Conservation (phyloP, 2,797 vertebrate genomes). For the Enteromius argenteus region DNA sequence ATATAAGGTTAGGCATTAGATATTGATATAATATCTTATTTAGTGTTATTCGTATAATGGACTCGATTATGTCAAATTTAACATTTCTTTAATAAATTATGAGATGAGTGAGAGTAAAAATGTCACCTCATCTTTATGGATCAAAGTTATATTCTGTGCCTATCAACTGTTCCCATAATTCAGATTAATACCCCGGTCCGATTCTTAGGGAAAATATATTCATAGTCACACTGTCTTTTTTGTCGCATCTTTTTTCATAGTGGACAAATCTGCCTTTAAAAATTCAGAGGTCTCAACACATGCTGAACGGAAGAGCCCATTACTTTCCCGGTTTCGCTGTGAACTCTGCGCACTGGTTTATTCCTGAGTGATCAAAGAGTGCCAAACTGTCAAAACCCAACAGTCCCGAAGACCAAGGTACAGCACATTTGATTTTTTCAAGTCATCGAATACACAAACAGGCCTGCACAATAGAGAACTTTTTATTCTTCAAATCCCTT, state of each 20-base stretch:
- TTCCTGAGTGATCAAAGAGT: conserved; percentile 40
- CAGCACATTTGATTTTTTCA: conserved; percentile 25
- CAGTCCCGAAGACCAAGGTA: not conserved
- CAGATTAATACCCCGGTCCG: conserved; percentile 62
- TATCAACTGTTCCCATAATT: conserved; percentile 59
- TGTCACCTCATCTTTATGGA: conserved; percentile 64
- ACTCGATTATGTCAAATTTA: conserved; percentile 61
- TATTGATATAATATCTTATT: conserved; percentile 59
- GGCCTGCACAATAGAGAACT: conserved; percentile 13
- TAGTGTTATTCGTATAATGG: conserved; percentile 59
- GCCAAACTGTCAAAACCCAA: conserved; percentile 34
- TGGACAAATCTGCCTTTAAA: conserved; percentile 51
- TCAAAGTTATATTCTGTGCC: conserved; percentile 60
- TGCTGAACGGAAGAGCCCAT: not conserved
- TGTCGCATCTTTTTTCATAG: conserved; percentile 21
- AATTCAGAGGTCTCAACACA: conserved; percentile 36
- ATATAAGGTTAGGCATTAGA: conserved; percentile 46
- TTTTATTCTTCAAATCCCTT: conserved; percentile 44
- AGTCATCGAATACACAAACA: conserved; percentile 30
- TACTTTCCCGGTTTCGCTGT: not conserved
- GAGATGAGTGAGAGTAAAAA: conserved; percentile 57
- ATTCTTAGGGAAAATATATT: conserved; percentile 61
- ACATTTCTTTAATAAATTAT: conserved; percentile 62
- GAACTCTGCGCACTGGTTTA: conserved; percentile 9
- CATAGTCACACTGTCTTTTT: conserved; percentile 56